Conservation (phyloP, 2,888 invertebrate genomes). For the Caenorhabditis sp. region DNA sequence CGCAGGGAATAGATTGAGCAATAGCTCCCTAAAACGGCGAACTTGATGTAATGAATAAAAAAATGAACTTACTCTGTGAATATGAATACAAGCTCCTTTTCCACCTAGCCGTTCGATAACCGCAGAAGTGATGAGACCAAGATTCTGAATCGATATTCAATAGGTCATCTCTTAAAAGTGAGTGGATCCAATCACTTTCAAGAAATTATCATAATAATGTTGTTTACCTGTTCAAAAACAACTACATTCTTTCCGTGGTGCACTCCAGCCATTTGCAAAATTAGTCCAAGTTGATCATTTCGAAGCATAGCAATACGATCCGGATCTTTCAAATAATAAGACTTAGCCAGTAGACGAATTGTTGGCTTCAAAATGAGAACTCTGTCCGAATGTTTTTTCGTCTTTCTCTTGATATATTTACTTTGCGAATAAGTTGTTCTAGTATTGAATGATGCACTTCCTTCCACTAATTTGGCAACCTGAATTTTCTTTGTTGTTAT, state of each 20-base stretch:
- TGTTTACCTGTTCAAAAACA: conserved; percentile 48
- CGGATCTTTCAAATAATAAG: conserved; percentile 80
- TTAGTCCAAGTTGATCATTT: conserved; percentile 87
- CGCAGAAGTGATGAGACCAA: conserved; percentile 44
- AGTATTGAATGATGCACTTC: conserved; percentile 56
- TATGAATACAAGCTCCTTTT: conserved; percentile 74
- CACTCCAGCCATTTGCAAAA: conserved; percentile 84
- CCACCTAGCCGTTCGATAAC: conserved; percentile 81
- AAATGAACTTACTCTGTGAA: conserved; percentile 31
- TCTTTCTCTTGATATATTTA: conserved; percentile 78
- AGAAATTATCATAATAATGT: too few species aligned
- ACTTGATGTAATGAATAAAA: background rate
- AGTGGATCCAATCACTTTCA: too few species aligned
- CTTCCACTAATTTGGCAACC: conserved; percentile 63
- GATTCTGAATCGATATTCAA: conserved; percentile 16
- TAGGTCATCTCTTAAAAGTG: too few species aligned
- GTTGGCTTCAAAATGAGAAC: conserved; percentile 80
- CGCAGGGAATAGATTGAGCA: conserved; percentile 55
- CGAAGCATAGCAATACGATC: conserved; percentile 75
- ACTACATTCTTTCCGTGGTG: conserved; percentile 75
- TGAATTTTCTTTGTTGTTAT: conserved; percentile 21
- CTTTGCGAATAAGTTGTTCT: conserved; percentile 60
- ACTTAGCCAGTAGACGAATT: conserved; percentile 83
- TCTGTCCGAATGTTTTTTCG: conserved; percentile 85
- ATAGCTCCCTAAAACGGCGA: conserved; percentile 60